Percentiles rank a stretch among this genome's conserved stretches.
phyloP scores from a whole-genome alignment of 2,113 vertebrate species.

The Ptilorrhoa leucosticta region DNA sequence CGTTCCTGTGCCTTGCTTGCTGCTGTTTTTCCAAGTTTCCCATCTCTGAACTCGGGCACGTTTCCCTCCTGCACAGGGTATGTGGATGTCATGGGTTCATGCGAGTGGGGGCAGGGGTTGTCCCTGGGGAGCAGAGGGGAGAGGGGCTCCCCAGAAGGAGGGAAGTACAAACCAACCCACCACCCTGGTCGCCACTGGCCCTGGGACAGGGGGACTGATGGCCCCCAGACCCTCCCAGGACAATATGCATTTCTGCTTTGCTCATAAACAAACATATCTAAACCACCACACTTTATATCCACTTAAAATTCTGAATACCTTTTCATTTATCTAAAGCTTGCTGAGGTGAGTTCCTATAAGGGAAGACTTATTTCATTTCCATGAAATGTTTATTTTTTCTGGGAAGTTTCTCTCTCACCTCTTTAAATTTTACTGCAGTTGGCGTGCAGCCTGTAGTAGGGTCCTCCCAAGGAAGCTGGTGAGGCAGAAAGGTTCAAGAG shows the following conservation, averaged over 20 bases:
- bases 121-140: background rate
- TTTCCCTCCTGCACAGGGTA: background rate
- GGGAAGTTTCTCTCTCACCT: conserved; percentile 96
- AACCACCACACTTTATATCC: conserved; percentile 45
- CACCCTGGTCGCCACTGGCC: background rate
- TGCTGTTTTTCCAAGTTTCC: background rate
- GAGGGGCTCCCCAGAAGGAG: background rate
- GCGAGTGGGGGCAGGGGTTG: fast-evolving
- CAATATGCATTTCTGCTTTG: conserved; percentile 13
- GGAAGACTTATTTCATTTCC: conserved; percentile 82
- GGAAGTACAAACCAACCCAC: background rate
- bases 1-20: background rate
- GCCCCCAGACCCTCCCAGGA: background rate
- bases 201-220: background rate
- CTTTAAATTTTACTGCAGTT: conserved; percentile 96
- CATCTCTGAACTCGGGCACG: background rate
- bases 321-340: conserved; percentile 64
- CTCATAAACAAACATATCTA: conserved; percentile 46
- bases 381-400: conserved; percentile 86
- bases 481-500: conserved; percentile 80
- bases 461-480: conserved; percentile 84
- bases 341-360: conserved; percentile 66
- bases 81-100: background rate
- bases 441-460: conserved; percentile 82
- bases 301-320: conserved; percentile 62